Conservation (phyloP, 1,140 invertebrate species). For the Myzus persicae region DNA sequence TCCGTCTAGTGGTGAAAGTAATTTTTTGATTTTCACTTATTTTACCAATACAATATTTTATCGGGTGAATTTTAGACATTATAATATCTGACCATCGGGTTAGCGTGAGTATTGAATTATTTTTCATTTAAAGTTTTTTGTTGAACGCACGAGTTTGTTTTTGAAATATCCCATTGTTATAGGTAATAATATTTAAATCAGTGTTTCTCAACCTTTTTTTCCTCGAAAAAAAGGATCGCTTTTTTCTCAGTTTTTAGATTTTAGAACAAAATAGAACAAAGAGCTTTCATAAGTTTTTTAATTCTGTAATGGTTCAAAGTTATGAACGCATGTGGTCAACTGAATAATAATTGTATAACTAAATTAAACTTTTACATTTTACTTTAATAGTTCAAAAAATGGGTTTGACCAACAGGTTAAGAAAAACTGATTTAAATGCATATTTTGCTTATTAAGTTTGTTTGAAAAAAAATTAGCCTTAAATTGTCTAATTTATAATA, state of each 20-base stretch:
- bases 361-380: background rate
- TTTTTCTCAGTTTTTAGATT: background rate
- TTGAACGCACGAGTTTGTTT: too few relatives aligned
- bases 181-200: too few relatives aligned
- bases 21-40: background rate
- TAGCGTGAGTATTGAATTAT: too few relatives aligned
- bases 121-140: too few relatives aligned
- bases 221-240: background rate
- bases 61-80: background rate
- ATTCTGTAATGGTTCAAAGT: background rate
- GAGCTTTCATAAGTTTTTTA: background rate
- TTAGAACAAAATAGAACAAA: too few relatives aligned
- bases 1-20: background rate
- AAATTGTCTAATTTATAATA: background rate
- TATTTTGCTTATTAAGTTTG: background rate
- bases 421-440: background rate
- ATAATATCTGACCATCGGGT: background rate
- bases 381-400: background rate
- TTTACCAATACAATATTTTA: background rate
- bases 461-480: background rate
- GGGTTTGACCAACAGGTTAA: rapidly evolving
- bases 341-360: background rate
- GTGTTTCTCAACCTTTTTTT: too few relatives aligned
- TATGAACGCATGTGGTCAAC: background rate
- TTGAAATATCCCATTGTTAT: too few relatives aligned